phyloP scores from a whole-genome alignment of 2,113 vertebrate species.

The Cyanocitta stelleri region DNA sequence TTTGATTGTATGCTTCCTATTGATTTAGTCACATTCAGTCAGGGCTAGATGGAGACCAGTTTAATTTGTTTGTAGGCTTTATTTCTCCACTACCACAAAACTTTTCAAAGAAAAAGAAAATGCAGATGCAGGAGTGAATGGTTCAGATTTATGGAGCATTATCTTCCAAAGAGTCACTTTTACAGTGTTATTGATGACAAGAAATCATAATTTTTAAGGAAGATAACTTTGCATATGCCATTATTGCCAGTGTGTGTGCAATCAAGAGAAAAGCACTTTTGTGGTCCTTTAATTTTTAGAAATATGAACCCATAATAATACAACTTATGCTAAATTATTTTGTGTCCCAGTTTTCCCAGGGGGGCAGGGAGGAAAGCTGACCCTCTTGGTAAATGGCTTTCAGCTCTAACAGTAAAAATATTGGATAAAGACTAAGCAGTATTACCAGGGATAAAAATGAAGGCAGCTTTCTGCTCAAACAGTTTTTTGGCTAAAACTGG shows the following conservation, averaged over 20 bases:
- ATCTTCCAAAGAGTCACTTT: background rate
- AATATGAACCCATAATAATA: background rate
- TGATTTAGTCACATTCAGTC: background rate
- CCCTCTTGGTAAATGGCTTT: background rate
- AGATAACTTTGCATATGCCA: background rate
- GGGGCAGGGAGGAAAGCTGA: background rate
- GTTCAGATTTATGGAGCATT: background rate
- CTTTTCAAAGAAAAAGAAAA: background rate
- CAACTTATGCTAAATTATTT: background rate
- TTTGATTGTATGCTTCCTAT: background rate
- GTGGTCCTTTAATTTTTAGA: background rate
- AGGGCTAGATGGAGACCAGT: background rate
- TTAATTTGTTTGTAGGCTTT: background rate
- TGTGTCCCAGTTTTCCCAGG: background rate
- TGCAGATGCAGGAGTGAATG: background rate
- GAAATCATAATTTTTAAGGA: background rate
- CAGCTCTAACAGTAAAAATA: background rate
- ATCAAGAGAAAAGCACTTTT: background rate
- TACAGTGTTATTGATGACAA: background rate
- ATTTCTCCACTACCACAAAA: background rate
- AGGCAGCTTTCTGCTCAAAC: background rate
- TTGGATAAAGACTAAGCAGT: background rate
- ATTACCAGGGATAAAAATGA: background rate
- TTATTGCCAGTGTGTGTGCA: background rate
- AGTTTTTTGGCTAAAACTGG: background rate